Evolutionary conservation across 2,113 vertebrate genomes (phyloP).

Genomic region (Speoplatyrhinus poulsoni): DNA sequence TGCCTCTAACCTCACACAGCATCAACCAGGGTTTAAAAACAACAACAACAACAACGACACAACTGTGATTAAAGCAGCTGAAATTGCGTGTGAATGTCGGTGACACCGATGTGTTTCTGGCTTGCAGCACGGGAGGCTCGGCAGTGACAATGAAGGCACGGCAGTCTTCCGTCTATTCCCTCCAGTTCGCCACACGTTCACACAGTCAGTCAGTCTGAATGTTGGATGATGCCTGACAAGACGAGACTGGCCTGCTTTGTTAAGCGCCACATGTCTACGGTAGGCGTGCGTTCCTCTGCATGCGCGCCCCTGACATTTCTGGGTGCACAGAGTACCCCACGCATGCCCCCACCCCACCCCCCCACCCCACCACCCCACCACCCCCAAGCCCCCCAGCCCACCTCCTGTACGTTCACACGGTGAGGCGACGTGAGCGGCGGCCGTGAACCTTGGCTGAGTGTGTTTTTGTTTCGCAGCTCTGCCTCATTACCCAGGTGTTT

Average conservation of each 20-base stretch:
- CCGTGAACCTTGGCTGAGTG: constrained; percentile 22
- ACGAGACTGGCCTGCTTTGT: constrained; percentile 35
- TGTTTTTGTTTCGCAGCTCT: constrained; percentile 41
- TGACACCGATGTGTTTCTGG: constrained; percentile 14
- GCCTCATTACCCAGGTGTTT: constrained; percentile 75
- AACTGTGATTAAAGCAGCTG: constrained; percentile 29
- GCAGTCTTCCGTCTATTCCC: constrained; percentile 28
- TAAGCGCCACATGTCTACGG: constrained; percentile 1
- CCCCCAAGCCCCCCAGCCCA: too few relatives aligned
- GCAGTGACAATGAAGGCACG: constrained; percentile 22
- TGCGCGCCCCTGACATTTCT: constrained; percentile 9
- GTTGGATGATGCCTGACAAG: constrained; percentile 43
- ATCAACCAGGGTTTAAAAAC: constrained; percentile 19
- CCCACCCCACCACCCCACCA: too few relatives aligned
- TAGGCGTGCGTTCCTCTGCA: constrained; percentile 9
- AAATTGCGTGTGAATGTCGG: constrained; percentile 10
- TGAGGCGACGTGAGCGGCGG: not conserved
- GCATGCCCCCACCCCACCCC: too few relatives aligned
- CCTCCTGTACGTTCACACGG: too few relatives aligned
- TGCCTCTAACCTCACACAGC: constrained; percentile 10
- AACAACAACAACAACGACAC: not conserved
- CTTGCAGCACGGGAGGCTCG: constrained; percentile 21
- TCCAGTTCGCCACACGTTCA: constrained; percentile 24
- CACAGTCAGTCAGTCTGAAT: constrained; percentile 32
- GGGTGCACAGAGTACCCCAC: too few relatives aligned